Evolutionary conservation across 2,113 vertebrate species (phyloP).

Genomic region (Copsychus sechellarum): DNA sequence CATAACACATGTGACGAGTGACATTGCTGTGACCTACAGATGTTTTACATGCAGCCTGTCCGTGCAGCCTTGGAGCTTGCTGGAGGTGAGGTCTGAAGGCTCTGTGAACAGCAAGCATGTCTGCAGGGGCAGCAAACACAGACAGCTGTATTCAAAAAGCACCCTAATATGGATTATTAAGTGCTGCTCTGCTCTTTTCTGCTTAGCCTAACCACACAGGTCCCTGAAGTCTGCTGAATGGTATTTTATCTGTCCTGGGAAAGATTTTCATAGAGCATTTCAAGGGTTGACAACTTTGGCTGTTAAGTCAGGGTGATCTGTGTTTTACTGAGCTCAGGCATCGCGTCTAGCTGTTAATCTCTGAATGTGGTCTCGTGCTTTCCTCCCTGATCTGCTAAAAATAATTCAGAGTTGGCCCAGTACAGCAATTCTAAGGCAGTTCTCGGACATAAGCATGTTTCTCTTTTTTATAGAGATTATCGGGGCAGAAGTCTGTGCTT

Average conservation of each 20-base stretch:
- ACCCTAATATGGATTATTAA: accelerated
- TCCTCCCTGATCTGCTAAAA: neutral
- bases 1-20: accelerated
- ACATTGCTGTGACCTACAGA: accelerated
- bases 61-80: neutral
- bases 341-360: neutral
- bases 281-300: neutral
- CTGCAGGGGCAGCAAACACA: accelerated
- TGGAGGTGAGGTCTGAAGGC: neutral
- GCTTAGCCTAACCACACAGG: neutral
- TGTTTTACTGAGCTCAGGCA: neutral
- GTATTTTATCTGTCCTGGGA: neutral
- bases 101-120: neutral
- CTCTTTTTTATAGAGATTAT: neutral
- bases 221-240: neutral
- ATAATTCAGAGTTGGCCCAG: neutral
- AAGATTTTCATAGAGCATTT: neutral
- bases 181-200: neutral
- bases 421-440: neutral
- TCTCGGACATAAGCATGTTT: neutral
- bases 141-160: neutral
- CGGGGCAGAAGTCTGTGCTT: neutral
- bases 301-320: neutral
- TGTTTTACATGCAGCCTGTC: neutral
- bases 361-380: neutral